Evolutionary conservation across 2,797 vertebrate species (phyloP).

Genomic region (Xenops minutus): DNA sequence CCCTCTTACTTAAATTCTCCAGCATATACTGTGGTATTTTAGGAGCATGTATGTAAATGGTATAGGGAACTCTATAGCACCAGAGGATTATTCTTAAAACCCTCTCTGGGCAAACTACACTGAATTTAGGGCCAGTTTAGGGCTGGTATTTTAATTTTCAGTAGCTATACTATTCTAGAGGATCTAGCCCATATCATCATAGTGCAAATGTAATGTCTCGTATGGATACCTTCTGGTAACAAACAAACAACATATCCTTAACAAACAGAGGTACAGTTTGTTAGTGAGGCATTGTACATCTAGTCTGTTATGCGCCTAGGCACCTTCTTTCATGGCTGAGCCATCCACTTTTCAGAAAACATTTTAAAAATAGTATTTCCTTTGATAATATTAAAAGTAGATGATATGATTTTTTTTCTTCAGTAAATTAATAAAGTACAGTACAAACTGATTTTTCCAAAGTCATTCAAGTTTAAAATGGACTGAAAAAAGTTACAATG

Average conservation of each 20-base stretch:
- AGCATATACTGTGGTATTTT: constrained; percentile 5
- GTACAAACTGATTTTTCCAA: constrained; percentile 39
- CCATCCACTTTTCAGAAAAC: not conserved
- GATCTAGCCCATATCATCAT: constrained; percentile 3
- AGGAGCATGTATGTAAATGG: not conserved
- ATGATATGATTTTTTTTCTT: not conserved
- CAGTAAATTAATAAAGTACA: constrained; percentile 44
- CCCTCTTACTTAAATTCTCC: not conserved
- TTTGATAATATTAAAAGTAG: constrained; percentile 31
- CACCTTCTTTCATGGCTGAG: not conserved
- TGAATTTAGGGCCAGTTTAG: not conserved
- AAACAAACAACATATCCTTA: constrained; percentile 34
- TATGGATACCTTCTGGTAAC: constrained; percentile 26
- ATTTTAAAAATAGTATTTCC: constrained; percentile 17
- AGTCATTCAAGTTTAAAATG: constrained; percentile 44
- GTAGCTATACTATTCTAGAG: not conserved
- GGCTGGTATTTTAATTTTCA: not conserved
- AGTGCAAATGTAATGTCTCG: constrained; percentile 67
- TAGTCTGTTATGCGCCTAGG: not conserved
- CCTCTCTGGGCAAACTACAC: constrained; percentile 13
- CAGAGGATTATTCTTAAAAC: constrained; percentile 29
- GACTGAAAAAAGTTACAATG: constrained; percentile 22
- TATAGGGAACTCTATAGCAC: not conserved
- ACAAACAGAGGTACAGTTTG: constrained; percentile 50
- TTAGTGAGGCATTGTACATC: not conserved